A percentile compares a stretch with the other conserved stretches of the same genome.
These are phyloP conservation scores for Bactericera cockerelli DNA, from an alignment of 1,140 invertebrate genomes.

Conservation along the genomic window DNA sequence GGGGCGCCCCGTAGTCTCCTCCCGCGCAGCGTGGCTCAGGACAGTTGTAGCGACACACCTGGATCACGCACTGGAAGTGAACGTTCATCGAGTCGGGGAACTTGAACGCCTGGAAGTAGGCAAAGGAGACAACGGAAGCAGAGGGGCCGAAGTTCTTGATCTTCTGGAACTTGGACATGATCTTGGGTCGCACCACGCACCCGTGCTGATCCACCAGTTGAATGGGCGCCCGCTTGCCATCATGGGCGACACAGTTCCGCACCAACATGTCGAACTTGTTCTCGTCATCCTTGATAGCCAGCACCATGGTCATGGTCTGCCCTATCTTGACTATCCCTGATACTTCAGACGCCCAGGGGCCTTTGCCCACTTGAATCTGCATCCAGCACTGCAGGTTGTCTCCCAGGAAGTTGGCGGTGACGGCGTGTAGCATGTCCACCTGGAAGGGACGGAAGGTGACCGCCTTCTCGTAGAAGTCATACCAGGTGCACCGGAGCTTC, in stretches of 20 bases:
- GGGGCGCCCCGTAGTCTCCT: constrained; percentile 50
- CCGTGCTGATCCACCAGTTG: constrained; percentile 83
- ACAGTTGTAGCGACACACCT: constrained; percentile 84
- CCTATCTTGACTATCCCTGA: constrained; percentile 89
- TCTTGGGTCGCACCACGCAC: constrained; percentile 80
- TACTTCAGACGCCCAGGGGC: constrained; percentile 86
- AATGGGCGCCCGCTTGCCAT: constrained; percentile 80
- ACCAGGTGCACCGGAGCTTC: constrained; percentile 82
- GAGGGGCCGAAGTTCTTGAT: constrained; percentile 90
- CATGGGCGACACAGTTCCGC: constrained; percentile 83
- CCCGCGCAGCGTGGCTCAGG: constrained; percentile 80
- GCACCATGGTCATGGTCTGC: constrained; percentile 90
- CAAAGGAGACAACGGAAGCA: constrained; percentile 83
- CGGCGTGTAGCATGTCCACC: constrained; percentile 85
- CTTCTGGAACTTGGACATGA: constrained; percentile 86
- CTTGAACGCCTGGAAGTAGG: constrained; percentile 86
- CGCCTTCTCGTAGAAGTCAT: constrained; percentile 87
- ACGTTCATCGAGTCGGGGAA: constrained; percentile 96
- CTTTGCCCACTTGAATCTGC: constrained; percentile 89
- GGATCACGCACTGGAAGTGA: constrained; percentile 91
- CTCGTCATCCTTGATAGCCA: constrained; percentile 88
- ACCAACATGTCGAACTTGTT: constrained; percentile 93
- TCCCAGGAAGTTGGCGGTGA: constrained; percentile 84
- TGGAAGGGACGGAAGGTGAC: constrained; percentile 86
- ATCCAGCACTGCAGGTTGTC: constrained; percentile 93